Base-by-base conservation (phyloP, 2,797 vertebrate species). In the Sebastolobus alascanus region DNA sequence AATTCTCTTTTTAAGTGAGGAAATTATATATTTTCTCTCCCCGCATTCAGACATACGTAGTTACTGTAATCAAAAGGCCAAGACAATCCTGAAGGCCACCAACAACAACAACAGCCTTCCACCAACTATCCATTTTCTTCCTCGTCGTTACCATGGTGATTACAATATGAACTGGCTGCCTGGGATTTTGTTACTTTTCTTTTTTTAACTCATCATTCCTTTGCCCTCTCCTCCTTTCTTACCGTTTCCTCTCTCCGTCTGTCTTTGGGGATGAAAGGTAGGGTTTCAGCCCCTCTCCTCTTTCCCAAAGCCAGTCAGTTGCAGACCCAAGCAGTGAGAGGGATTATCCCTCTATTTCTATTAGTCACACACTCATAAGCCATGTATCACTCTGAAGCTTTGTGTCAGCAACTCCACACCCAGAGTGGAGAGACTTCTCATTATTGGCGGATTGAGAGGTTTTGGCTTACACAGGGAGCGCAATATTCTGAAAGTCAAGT, bases 331-430 rank as follows among this genome's bases (percentile, higher is more conserved):
- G 93, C 92, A 94, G 84, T 14, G 82, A 82, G 77, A 85, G 84
- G 89, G 93, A 94, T 95, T 93, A 95, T 94, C 93, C 93, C 80
- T 89, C 92, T 82, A 91, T 93, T 93, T 93, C 89, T 92, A 92
- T 95, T 94, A 93, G 93, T 95, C 93, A 92, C 92, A 92, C 92
- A 81, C 80, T 93, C 88, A 90, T 94, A 94, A 94, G 88, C 93
- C 91, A 85, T 92, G 93, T 93, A 91, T 94, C 92, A 91, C 89
- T 93, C 88, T 70, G 81, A 92, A 93, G 93, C 90, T 94, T 92
- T 93, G 89, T 94, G 93, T 93, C 94, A 93, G 94, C 93, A 93
- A 88, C 90, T 93, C 86, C 83, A 82, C 84, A 87, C 85, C 87
- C 90, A 63, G 83, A 89, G 87, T 84, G 87, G 79, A 85, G 85